These are phyloP conservation scores for Dione vanillae DNA, from an alignment of 2,888 invertebrate species.

Conservation along the genomic window DNA sequence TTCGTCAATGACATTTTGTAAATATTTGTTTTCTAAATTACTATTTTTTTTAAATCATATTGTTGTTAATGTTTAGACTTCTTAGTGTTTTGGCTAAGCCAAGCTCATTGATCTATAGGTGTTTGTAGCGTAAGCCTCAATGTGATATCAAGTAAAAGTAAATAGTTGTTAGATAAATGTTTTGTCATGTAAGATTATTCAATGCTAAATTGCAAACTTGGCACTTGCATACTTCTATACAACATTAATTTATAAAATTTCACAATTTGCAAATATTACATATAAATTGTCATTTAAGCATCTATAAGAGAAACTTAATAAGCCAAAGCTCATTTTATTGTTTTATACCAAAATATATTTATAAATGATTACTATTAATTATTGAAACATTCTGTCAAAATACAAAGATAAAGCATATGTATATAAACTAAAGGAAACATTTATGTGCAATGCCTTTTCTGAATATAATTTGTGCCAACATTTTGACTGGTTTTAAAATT, in stretches of 20 bases:
- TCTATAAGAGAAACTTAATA: neutral
- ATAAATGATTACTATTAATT: neutral
- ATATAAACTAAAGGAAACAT: neutral
- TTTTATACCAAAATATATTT: neutral
- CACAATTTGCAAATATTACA: neutral
- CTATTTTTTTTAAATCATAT: constrained; percentile 11
- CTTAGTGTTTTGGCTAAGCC: constrained; percentile 48
- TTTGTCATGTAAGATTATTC: constrained; percentile 16
- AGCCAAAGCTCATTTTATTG: too few species aligned
- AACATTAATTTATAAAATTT: neutral
- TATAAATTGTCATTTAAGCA: neutral
- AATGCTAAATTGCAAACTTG: neutral
- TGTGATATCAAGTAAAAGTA: constrained; percentile 65
- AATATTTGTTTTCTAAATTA: constrained; percentile 6
- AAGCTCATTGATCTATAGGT: constrained; percentile 54
- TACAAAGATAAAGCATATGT: neutral
- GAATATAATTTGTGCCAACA: constrained; percentile 45
- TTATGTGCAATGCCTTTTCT: constrained; percentile 10
- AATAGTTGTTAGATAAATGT: constrained; percentile 43
- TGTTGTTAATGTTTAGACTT: constrained; percentile 34
- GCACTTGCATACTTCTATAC: constrained; percentile 11
- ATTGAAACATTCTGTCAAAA: neutral
- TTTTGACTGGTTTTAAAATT: constrained; percentile 43
- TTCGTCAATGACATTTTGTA: neutral
- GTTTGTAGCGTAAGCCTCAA: constrained; percentile 62